Evolutionary conservation across 2,888 invertebrate genomes (phyloP).

Genomic region (Diaphora mendica): DNA sequence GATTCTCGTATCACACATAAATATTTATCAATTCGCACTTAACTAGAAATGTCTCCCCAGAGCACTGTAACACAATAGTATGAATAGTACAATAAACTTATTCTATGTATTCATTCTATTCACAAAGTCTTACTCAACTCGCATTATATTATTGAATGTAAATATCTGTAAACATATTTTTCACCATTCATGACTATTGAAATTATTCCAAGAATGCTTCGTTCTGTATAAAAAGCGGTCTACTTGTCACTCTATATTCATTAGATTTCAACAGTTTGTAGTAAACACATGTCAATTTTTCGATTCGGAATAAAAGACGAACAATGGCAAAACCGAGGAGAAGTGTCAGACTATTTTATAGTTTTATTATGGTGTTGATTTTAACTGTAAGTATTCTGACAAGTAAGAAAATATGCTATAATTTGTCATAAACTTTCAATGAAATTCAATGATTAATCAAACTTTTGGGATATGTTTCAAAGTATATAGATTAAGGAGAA

Average conservation of each 20-base stretch:
- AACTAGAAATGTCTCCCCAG: neutral
- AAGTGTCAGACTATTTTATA: neutral
- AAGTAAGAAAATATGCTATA: neutral
- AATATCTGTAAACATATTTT: neutral
- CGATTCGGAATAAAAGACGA: neutral
- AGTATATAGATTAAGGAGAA: neutral
- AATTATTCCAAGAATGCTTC: slow-evolving; percentile 6
- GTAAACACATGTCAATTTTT: neutral
- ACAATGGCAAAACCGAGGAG: neutral
- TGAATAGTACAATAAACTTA: neutral
- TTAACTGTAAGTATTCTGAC: slow-evolving; percentile 1
- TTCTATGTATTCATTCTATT: neutral
- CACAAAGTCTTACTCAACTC: neutral
- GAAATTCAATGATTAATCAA: too few relatives aligned
- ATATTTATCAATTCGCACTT: neutral
- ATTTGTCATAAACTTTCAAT: too few relatives aligned
- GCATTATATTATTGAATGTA: neutral
- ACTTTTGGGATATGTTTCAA: neutral
- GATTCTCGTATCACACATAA: neutral
- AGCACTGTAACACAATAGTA: neutral
- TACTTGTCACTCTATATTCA: neutral
- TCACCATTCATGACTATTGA: neutral
- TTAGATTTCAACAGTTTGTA: neutral
- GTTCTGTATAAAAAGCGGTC: neutral
- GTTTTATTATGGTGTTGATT: neutral